Evolutionary conservation across 2,797 vertebrate genomes (phyloP).

Genomic region (Enteromius unitaeniatus): DNA sequence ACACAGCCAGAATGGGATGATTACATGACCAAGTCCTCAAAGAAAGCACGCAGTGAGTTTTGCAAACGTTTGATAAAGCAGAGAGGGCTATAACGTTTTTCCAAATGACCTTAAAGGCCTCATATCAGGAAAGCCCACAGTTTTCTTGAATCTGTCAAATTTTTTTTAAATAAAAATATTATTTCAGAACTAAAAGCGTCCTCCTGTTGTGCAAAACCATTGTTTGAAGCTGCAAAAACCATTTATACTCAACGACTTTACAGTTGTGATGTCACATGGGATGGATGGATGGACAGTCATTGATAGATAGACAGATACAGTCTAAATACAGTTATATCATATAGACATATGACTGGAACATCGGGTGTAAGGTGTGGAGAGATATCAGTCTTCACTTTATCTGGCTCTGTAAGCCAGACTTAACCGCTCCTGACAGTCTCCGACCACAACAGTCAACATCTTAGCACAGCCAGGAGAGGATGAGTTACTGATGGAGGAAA

Average conservation of each 20-base stretch:
- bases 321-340: background rate
- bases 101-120: background rate
- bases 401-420: slow-evolving; percentile 56
- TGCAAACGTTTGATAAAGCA: background rate
- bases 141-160: background rate
- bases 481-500: slow-evolving; percentile 49
- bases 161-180: background rate
- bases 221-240: background rate
- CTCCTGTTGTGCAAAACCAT: background rate
- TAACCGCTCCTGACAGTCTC: background rate
- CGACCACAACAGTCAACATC: slow-evolving; percentile 24
- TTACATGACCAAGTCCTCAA: background rate
- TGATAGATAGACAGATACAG: background rate
- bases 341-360: background rate
- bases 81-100: background rate
- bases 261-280: background rate
- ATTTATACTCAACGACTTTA: too few species aligned
- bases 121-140: background rate
- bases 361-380: background rate
- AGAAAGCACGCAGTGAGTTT: background rate
- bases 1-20: background rate
- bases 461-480: slow-evolving; percentile 33
- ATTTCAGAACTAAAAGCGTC: background rate
- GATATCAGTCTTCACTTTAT: background rate
- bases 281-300: too few species aligned